These are phyloP conservation scores for Neuroterus valhalla DNA, from an alignment of 1,140 invertebrate species.

Conservation along the genomic window DNA sequence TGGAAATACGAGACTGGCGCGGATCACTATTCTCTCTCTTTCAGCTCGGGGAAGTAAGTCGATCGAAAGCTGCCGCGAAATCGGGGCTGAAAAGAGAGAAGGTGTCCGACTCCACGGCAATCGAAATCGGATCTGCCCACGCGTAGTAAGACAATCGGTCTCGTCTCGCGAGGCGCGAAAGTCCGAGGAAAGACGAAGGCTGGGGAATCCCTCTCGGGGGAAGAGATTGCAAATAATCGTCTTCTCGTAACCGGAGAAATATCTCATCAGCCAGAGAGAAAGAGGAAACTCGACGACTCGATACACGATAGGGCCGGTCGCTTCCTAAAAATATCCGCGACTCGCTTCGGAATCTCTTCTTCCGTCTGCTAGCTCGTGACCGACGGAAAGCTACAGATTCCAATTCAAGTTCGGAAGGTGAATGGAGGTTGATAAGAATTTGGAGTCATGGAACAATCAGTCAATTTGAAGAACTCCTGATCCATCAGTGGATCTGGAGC, in stretches of 20 bases:
- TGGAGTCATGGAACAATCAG: too few relatives aligned
- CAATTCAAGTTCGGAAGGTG: background rate
- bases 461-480: too few relatives aligned
- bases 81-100: background rate
- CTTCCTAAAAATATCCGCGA: background rate
- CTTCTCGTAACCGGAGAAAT: background rate
- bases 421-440: too few relatives aligned
- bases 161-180: background rate
- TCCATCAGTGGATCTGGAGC: too few relatives aligned
- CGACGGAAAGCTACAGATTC: background rate
- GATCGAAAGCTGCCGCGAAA: constrained; percentile 10
- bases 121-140: constrained; percentile 21
- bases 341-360: background rate
- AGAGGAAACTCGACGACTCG: background rate
- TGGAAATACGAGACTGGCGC: constrained; percentile 55
- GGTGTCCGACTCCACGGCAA: background rate
- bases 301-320: background rate
- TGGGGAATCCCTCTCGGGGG: too few relatives aligned
- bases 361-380: background rate
- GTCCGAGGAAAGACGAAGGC: background rate
- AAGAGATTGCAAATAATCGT: too few relatives aligned
- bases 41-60: constrained; percentile 39
- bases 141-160: constrained; percentile 5
- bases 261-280: background rate
- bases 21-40: constrained; percentile 28